A percentile compares a stretch with the other conserved stretches of the same genome.
These are phyloP conservation scores for Pseudorectes ferrugineus DNA, from an alignment of 2,113 vertebrate species.

Conservation along the genomic window DNA sequence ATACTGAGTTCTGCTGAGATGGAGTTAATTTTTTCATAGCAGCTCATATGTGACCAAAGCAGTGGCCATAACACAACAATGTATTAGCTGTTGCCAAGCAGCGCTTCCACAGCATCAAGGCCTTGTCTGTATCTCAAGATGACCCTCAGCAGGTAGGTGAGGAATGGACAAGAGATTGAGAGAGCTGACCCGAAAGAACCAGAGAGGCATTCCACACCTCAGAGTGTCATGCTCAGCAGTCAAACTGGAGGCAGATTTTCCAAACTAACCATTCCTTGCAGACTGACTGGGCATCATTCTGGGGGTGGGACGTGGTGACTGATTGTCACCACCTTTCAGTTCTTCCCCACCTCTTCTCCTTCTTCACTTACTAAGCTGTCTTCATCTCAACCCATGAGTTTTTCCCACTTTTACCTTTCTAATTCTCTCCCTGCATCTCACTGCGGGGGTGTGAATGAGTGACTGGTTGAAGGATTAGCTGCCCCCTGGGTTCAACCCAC, in stretches of 20 bases:
- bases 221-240: background rate
- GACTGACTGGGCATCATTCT: background rate
- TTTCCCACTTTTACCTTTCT: background rate
- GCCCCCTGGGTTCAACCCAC: background rate
- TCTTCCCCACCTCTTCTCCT: background rate
- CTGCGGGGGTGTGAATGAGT: accelerated
- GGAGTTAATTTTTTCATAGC: background rate
- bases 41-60: background rate
- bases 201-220: background rate
- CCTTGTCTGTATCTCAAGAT: background rate
- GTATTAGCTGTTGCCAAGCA: background rate
- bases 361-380: background rate
- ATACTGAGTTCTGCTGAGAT: background rate
- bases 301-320: background rate
- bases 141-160: accelerated
- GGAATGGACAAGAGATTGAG: background rate
- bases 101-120: background rate
- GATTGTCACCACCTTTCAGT: background rate
- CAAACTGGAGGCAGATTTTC: background rate
- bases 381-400: background rate
- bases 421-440: background rate
- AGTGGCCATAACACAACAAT: accelerated
- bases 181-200: accelerated
- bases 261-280: background rate
- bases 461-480: background rate